Evolutionary conservation across 2,797 vertebrate species (phyloP).

Genomic region (Astyanax mexicanus): DNA sequence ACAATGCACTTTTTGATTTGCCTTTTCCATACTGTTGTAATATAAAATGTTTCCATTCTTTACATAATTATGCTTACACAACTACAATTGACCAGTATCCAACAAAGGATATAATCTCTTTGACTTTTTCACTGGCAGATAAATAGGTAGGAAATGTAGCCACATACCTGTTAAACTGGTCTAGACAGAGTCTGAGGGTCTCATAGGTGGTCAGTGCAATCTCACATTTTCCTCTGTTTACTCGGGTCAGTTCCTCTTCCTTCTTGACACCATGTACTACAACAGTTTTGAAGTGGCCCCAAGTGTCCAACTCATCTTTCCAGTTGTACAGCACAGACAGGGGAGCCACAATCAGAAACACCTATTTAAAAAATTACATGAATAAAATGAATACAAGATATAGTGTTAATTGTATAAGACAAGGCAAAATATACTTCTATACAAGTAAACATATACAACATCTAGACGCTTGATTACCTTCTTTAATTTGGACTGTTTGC

Average conservation of each 20-base stretch:
- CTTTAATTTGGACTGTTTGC: constrained; percentile 66
- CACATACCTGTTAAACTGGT: constrained; percentile 91
- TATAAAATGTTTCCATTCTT: no score
- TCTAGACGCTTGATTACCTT: constrained; percentile 71
- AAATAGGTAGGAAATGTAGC: background rate
- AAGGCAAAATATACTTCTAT: no score
- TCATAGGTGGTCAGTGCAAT: constrained; percentile 94
- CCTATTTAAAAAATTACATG: no score
- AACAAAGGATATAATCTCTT: no score
- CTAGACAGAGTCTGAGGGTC: constrained; percentile 87
- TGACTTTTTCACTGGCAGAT: background rate
- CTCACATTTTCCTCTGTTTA: constrained; percentile 89
- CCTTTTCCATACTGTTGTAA: no score
- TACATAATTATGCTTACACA: no score
- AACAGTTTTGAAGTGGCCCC: constrained; percentile 90
- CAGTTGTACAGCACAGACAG: constrained; percentile 96
- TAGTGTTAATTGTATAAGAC: no score
- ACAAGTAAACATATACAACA: background rate
- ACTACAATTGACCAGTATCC: no score
- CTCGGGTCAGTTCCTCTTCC: constrained; percentile 84
- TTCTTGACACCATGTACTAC: constrained; percentile 91
- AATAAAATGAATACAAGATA: no score
- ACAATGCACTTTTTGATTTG: no score
- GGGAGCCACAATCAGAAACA: constrained; percentile 93
- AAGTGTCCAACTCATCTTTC: constrained; percentile 95